Base-by-base conservation (phyloP, 2,797 vertebrate species). In the Lagocephalus sceleratus region DNA sequence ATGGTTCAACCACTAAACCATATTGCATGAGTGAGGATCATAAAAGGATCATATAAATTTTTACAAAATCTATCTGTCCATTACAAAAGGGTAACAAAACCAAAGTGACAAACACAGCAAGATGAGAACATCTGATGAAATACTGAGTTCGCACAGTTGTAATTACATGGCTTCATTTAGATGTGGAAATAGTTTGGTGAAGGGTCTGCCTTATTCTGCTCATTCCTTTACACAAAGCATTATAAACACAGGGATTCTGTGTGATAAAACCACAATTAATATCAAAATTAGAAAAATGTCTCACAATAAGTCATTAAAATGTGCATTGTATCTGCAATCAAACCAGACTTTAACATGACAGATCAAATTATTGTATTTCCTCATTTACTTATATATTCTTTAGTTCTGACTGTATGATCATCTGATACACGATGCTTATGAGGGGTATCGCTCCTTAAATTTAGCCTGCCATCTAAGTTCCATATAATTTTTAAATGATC, bases 161-260 rank as follows among this genome's bases (percentile, higher is more conserved):
- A 81, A 87, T 85, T 80, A 87, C 76, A 84, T 71, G 75, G 76
- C 80, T 85, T 87, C 66, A 81, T 77, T 82, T 82, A 81, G 85
- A 81, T 48, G 53, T 78, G 70, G 80, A 79, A 78, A 77, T 71
- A 65, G 73, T 79, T 81, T 76, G 79, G 75, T 65, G 60, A 62
- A 53, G 69, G 67, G 60, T 65, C 60, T n/a, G 54, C 63, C 66
- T 71, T 14, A 43, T 54, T 64, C 70, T 59, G 51, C 60, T 79
- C 68, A 54, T 62, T 71, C 78, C 67, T 72, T 65, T 71, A 78
- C 70, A 73, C 72, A 78, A 64, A 78, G 77, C 63, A 73, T 74
- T 76, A 83, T 76, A 81, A 85, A 85, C 66, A 85, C 69, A 66
- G 71, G 76, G 76, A 75, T 79, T 80, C 72, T 75, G 55, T 61